Base-by-base conservation (phyloP, 2,888 invertebrate genomes). In the Chydorus sphaericus region DNA sequence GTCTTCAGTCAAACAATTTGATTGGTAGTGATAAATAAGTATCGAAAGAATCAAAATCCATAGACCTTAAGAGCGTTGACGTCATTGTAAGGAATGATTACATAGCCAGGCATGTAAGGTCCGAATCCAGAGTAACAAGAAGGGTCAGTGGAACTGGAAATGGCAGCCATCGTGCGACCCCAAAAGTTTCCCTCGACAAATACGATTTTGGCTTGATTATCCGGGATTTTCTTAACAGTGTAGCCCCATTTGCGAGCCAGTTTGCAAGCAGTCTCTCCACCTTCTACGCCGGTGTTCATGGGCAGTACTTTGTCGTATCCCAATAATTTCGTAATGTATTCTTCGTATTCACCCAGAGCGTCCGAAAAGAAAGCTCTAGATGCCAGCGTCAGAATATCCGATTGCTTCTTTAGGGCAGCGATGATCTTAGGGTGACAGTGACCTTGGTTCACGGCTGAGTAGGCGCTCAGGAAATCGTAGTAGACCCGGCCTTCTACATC, bases 201-300 rank as follows among this genome's bases (percentile, higher is more conserved):
- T 6, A 96, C 71, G 53, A 92, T 86, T 72, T 85, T 88, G 0
- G 89, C 92, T 66, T 86, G 71, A 68, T 91, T 81, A 7, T 81
- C 71, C 0, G 86, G 82, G 60, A 96, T 83, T 58, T 82, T 80
- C 72, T 96, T 96, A 59, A 83, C 81, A 7, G 78, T 74, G 67
- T 96, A 96, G 0, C 83, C 94, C 94, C 94, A 96, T 69, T 86
- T 88, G 54, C 94, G 76, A 1, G 94, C 90, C 62, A 96, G 74
- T 70, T 96, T 96, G 65, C 85, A 84, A 0, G 93, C 91, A 1
- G 91, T 90, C 69, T 96, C 96, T 2, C 92, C 89, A 2, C 86
- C 92, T 69, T 96, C 94, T 0, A 94, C 94, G 20, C 94, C 77
- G 0, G 92, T 89, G 69, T 93, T 94, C 90, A 93, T 93, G 1